Base-by-base conservation (phyloP, 2,888 invertebrate genomes). In the Cremastobaeus sp. region DNA sequence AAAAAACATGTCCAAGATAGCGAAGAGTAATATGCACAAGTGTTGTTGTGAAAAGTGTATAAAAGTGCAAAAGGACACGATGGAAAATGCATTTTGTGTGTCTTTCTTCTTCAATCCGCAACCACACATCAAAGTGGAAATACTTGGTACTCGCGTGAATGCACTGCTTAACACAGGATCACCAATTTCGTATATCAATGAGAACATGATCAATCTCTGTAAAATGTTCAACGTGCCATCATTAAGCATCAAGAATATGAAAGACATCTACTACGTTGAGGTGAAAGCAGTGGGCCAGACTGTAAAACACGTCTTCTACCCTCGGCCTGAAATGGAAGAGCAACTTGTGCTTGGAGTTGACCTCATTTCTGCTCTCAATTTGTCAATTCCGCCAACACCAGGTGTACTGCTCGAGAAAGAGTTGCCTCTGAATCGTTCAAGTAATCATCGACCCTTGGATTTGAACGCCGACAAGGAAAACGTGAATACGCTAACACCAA, bases 351-450 rank as follows among this genome's bases (percentile, higher is more conserved):
- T 69, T 8, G 69, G 69, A 0, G 17, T 60, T 0, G 69, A 69
- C 25, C 39, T 37, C 0, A 30, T 69, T n/a, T 69, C 69, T 0
- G 6, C 30, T 8, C 9, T 69, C 21, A 60, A 69, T 18, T 21
- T 69, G n/a, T 52, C 47, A 1, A 47, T 69, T 21, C 69, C 69
- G 21, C 69, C 69, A n/a, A 45, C 59, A 4, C 69, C 69, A 15
- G 14, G n/a, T n/a, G 30, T n/a, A 11, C 8, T 50, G 0, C 15
- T 43, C n/a, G 3, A 28, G 17, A n/a, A 47, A 30, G 17, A 4
- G 11, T 37, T 37, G 15, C 17, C 9, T 12, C 4, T 37, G 8
- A 37, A 12, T 4, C 14, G 34, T 35, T 14, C 3, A 35, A 35
- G n/a, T n/a, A n/a, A n/a, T n/a, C n/a, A n/a, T n/a, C n/a, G n/a